Percentiles rank a stretch among this genome's conserved stretches.
These are phyloP conservation scores for Sinonovacula constricta DNA, from an alignment of 1,140 invertebrate species.

Conservation along the genomic window DNA sequence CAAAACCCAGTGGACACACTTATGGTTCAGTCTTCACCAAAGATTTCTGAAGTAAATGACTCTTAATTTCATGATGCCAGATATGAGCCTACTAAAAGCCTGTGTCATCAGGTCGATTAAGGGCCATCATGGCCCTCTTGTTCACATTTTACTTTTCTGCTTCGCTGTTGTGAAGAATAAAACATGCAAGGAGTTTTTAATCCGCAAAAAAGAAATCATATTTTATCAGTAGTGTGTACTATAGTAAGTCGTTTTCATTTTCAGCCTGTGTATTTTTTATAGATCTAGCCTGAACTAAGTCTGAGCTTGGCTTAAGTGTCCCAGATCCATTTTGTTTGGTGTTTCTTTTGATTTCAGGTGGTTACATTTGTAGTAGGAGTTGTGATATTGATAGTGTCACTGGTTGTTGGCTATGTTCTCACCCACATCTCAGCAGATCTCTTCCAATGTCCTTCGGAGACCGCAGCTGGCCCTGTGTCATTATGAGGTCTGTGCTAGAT, in stretches of 20 bases:
- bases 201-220: background rate
- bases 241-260: background rate
- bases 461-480: slow-evolving; percentile 20
- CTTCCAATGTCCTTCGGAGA: slow-evolving; percentile 31
- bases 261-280: background rate
- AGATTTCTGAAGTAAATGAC: background rate
- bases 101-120: background rate
- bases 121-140: background rate
- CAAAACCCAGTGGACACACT: too few species aligned
- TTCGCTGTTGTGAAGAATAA: background rate
- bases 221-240: background rate
- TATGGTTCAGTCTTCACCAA: background rate
- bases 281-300: background rate
- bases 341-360: slow-evolving; percentile 51
- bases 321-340: background rate
- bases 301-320: background rate
- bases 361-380: slow-evolving; percentile 55
- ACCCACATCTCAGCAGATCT: slow-evolving; percentile 52
- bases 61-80: background rate
- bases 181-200: slow-evolving; percentile 3
- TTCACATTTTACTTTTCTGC: background rate
- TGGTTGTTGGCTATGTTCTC: slow-evolving; percentile 54
- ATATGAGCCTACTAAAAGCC: background rate
- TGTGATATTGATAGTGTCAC: slow-evolving; percentile 47
- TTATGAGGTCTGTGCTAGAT: slow-evolving; percentile 31